Percentiles rank a stretch among this genome's conserved stretches.
These are phyloP conservation scores for Leguminivora glycinivorella DNA, from an alignment of 1,140 invertebrate genomes.

Conservation along the genomic window DNA sequence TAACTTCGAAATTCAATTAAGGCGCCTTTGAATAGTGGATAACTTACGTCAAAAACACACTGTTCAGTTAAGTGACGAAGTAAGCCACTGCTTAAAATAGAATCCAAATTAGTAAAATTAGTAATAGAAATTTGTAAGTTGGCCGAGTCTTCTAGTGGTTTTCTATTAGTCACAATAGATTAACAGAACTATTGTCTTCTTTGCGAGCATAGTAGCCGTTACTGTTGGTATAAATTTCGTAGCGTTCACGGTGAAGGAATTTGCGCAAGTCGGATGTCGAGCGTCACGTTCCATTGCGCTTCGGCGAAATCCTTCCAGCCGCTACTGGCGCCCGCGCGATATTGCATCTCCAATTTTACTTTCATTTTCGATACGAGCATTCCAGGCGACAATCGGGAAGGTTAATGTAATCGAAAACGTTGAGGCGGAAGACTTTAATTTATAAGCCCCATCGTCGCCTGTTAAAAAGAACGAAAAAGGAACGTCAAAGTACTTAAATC, in stretches of 20 bases:
- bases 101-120: no score
- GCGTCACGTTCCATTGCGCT: slow-evolving; percentile 52
- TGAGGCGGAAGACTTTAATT: neutral
- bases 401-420: neutral
- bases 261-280: slow-evolving; percentile 52
- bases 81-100: neutral
- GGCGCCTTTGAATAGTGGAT: neutral
- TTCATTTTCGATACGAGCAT: slow-evolving; percentile 40
- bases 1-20: neutral
- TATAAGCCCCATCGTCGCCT: slow-evolving; percentile 5
- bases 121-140: neutral
- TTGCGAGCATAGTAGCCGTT: neutral
- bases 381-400: neutral
- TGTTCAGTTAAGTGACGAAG: no score
- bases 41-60: neutral
- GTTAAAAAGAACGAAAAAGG: slow-evolving; percentile 7
- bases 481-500: slow-evolving; percentile 22
- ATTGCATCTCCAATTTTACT: slow-evolving; percentile 40
- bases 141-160: neutral
- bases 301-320: slow-evolving; percentile 46
- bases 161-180: neutral
- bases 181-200: neutral
- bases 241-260: slow-evolving; percentile 43
- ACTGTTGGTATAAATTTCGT: slow-evolving; percentile 16
- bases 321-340: slow-evolving; percentile 29